Conservation (phyloP, 2,113 vertebrate species). For the Onychostoma macrolepis region DNA sequence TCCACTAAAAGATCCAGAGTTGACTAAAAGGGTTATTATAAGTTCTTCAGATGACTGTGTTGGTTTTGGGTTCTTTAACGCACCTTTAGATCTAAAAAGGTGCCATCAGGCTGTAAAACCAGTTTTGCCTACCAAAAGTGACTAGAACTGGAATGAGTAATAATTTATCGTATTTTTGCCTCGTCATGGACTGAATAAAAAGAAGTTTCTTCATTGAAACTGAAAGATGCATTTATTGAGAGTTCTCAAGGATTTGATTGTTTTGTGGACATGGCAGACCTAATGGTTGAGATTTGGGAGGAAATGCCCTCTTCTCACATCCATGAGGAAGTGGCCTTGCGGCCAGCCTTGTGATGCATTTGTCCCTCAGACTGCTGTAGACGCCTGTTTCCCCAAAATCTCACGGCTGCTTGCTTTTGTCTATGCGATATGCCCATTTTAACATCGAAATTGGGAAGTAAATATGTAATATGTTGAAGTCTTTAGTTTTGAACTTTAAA, state of each 20-base stretch:
- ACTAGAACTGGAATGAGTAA: background rate
- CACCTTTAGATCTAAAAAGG: background rate
- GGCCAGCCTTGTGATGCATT: conserved; percentile 33
- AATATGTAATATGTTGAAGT: conserved; percentile 27
- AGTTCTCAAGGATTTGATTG: background rate
- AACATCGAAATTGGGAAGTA: conserved; percentile 23
- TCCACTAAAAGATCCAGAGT: background rate
- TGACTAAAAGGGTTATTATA: background rate
- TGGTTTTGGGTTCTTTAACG: background rate
- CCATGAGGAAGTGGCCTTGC: conserved; percentile 39
- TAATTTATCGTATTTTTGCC: background rate
- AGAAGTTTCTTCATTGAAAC: conserved; percentile 9
- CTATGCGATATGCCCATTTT: conserved; percentile 6
- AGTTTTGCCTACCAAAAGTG: background rate
- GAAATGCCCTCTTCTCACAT: conserved; percentile 44
- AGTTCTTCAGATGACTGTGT: too few relatives aligned
- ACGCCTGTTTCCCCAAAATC: conserved; percentile 23
- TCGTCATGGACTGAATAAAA: background rate
- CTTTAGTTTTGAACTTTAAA: conserved; percentile 42
- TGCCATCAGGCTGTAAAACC: background rate
- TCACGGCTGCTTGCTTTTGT: conserved; percentile 13
- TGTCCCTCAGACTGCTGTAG: conserved; percentile 18
- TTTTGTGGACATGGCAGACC: background rate
- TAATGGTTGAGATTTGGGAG: conserved; percentile 19
- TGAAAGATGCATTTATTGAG: background rate